phyloP scores from a whole-genome alignment of 2,797 vertebrate species.

The Urocyon cinereoargenteus region DNA sequence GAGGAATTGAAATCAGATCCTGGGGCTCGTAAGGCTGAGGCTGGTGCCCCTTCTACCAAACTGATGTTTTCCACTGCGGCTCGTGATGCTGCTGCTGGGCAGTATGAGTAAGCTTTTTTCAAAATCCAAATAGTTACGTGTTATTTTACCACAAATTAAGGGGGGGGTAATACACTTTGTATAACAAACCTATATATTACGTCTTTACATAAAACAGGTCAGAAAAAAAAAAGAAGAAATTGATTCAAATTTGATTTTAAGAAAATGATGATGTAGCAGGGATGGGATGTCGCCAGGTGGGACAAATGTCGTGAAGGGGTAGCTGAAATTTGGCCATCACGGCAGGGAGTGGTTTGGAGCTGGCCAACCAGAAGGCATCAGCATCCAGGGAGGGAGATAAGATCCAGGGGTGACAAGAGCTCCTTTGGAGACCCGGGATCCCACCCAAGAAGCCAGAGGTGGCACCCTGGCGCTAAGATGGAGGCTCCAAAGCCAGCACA shows the following conservation, averaged over 20 bases:
- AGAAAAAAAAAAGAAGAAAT: neutral
- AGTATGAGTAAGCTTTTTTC: neutral
- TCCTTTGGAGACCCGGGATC: neutral
- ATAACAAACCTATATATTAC: neutral
- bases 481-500: accelerated
- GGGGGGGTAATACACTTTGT: too few relatives aligned
- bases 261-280: accelerated
- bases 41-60: neutral
- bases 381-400: accelerated
- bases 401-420: neutral
- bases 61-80: neutral
- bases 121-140: neutral
- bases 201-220: neutral
- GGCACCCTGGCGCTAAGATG: accelerated
- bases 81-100: too few relatives aligned
- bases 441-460: neutral
- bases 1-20: neutral
- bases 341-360: accelerated
- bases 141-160: neutral
- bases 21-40: accelerated
- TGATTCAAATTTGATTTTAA: neutral
- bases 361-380: neutral
- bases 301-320: accelerated
- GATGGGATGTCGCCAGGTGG: accelerated
- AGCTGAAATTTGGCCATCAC: neutral